These are phyloP conservation scores for Oostethus manadensis DNA, from an alignment of 2,113 vertebrate species.

Conservation along the genomic window DNA sequence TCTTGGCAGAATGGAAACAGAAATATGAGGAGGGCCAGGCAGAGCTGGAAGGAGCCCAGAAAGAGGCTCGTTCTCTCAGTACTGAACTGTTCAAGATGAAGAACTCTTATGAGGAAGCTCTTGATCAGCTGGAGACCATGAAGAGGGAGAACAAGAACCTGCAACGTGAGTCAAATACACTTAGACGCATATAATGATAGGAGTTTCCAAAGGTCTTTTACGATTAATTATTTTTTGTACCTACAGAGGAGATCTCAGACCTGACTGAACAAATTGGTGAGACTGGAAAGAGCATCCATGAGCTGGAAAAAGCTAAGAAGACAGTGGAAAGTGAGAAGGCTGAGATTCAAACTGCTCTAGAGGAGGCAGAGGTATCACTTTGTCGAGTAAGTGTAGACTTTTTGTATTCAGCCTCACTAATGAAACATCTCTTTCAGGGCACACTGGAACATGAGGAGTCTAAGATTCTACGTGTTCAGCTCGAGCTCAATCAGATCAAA, in stretches of 20 bases:
- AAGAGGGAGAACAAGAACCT: constrained; percentile 63
- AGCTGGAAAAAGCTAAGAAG: constrained; percentile 58
- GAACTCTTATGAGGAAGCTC: constrained; percentile 59
- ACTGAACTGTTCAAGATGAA: constrained; percentile 63
- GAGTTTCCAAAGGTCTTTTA: background rate
- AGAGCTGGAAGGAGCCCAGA: constrained; percentile 75
- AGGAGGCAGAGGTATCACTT: constrained; percentile 50
- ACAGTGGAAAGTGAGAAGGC: constrained; percentile 41
- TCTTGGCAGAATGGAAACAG: constrained; percentile 76
- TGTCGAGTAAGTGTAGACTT: background rate
- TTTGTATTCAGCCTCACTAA: background rate
- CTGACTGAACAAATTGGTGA: constrained; percentile 60
- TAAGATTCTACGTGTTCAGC: constrained; percentile 71
- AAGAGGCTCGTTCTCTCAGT: constrained; percentile 63
- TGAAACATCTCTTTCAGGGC: constrained; percentile 27
- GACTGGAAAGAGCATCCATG: constrained; percentile 51
- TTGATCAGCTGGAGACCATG: constrained; percentile 57
- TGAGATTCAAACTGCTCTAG: constrained; percentile 51
- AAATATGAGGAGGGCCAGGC: constrained; percentile 76
- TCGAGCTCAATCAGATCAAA: constrained; percentile 82
- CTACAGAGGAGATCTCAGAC: constrained; percentile 57
- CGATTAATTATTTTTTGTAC: background rate
- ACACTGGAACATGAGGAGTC: constrained; percentile 69
- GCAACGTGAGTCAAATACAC: constrained; percentile 38
- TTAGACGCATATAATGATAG: background rate